Evolutionary conservation across 2,888 invertebrate species (phyloP).

Genomic region (Yponomeuta malinellus): DNA sequence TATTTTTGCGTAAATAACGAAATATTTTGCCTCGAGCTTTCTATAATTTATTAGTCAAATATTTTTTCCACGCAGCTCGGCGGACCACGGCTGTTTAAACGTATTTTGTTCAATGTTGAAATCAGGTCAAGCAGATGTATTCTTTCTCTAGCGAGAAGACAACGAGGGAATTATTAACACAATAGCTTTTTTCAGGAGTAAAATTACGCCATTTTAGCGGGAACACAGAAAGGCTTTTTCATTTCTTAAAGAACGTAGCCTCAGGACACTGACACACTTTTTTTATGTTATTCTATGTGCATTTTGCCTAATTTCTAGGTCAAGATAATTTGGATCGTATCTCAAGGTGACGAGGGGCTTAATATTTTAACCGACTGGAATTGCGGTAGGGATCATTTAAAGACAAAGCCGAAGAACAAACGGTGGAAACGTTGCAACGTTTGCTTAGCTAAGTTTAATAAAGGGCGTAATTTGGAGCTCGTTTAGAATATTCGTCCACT

Average conservation of each 20-base stretch:
- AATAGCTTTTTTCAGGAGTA: not conserved
- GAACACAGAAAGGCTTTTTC: not conserved
- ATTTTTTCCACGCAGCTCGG: not conserved
- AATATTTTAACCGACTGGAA: not conserved
- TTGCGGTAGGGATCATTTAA: not conserved
- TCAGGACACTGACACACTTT: not conserved
- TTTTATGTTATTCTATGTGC: not conserved
- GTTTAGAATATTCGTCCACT: not conserved
- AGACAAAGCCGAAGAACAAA: not conserved
- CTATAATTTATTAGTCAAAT: too few relatives aligned
- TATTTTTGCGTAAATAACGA: too few relatives aligned
- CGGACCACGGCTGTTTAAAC: not conserved
- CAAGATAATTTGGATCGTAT: not conserved
- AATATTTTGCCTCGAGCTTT: too few relatives aligned
- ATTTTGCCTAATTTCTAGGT: not conserved
- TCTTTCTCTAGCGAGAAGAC: not conserved
- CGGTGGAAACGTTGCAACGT: not conserved
- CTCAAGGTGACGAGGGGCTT: not conserved
- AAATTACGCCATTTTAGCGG: not conserved
- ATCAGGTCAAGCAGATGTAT: not conserved
- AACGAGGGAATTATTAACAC: not conserved
- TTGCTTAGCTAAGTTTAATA: not conserved
- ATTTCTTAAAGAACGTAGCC: not conserved
- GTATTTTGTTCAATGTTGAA: not conserved
- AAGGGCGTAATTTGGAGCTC: not conserved